Evolutionary conservation across 2,888 invertebrate genomes (phyloP), one percentile per base, ranked within the genome.

Genomic region (Epistrophe eligans): DNA sequence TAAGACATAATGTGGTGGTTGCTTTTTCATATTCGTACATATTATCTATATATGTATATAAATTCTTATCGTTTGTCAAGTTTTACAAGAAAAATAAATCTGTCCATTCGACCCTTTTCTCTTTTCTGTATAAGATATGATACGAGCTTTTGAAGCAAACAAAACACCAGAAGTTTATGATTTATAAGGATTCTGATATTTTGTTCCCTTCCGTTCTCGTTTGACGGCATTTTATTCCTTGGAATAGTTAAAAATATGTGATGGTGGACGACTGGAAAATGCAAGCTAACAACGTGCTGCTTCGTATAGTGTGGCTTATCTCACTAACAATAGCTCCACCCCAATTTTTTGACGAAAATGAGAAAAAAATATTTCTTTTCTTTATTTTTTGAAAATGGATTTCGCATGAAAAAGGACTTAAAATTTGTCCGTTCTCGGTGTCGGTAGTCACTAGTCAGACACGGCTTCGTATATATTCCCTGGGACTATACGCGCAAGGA

Each of bases 181-280:
- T 87, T 87, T 83, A 82, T 87, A 73, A 74, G 77, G 70, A 82
- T 71, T 52, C 43, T 43, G 81, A 85, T 85, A 72, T 71, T 55
- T 35, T 35, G 76, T 58, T 43, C 6, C 73, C 64, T 32, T 77
- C 52, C 38, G 11, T 28, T 77, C 52, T 24, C 38, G 11, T 50
- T 67, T 19, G 32, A 40, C 40, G 45, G 64, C 38, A 38, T 57
- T n/a, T 13, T 48, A 58, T 73, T 60, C 24, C 11, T 60, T 19
- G 38, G 15, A 50, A 17, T 66, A 77, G 72, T 67, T 73, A 40
- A 70, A 83, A 45, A 52, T 38, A 55, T 8, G 19, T 11, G 35
- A n/a, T 62, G 45, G 32, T 11, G 19, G 57, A n/a, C 10, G 57
- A 82, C 67, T 73, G 55, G 55, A 64, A 24, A 79, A 71, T 84